phyloP scores from a whole-genome alignment of 2,797 vertebrate species.

The Centroberyx gerrardi region DNA sequence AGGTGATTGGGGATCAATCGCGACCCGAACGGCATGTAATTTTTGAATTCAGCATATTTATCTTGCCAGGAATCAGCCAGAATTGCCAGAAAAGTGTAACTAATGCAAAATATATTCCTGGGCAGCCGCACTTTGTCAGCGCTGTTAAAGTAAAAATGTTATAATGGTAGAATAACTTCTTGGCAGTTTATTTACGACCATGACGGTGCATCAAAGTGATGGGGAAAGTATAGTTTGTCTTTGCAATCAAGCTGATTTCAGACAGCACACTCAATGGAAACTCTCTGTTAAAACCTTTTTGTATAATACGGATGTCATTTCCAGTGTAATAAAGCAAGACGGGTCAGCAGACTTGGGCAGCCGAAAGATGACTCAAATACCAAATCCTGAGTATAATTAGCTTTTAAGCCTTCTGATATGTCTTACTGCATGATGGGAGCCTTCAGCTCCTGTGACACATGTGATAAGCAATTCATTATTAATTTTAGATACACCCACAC shows the following conservation, averaged over 20 bases:
- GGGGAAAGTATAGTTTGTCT: conserved; percentile 46
- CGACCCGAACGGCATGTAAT: neutral
- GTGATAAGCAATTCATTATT: conserved; percentile 60
- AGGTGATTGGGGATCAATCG: neutral
- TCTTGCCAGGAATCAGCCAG: neutral
- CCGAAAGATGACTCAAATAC: conserved; percentile 42
- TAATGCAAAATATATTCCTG: neutral
- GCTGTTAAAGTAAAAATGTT: neutral
- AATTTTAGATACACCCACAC: conserved; percentile 25
- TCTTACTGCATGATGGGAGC: conserved; percentile 39
- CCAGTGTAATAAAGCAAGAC: conserved; percentile 24
- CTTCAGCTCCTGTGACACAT: conserved; percentile 52
- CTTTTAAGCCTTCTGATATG: conserved; percentile 63
- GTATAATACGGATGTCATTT: conserved; percentile 43
- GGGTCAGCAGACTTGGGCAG: conserved; percentile 1
- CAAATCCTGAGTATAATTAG: conserved; percentile 61
- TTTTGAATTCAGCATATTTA: neutral
- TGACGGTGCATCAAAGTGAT: conserved; percentile 26
- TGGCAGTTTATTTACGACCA: conserved; percentile 2
- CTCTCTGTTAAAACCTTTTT: conserved; percentile 32
- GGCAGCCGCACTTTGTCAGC: neutral
- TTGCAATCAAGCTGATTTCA: conserved; percentile 13
- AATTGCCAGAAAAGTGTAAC: neutral
- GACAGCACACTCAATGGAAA: neutral
- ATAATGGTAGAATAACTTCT: neutral